Evolutionary conservation across 2,113 vertebrate species (phyloP).

Genomic region (Cyanoliseus patagonus): DNA sequence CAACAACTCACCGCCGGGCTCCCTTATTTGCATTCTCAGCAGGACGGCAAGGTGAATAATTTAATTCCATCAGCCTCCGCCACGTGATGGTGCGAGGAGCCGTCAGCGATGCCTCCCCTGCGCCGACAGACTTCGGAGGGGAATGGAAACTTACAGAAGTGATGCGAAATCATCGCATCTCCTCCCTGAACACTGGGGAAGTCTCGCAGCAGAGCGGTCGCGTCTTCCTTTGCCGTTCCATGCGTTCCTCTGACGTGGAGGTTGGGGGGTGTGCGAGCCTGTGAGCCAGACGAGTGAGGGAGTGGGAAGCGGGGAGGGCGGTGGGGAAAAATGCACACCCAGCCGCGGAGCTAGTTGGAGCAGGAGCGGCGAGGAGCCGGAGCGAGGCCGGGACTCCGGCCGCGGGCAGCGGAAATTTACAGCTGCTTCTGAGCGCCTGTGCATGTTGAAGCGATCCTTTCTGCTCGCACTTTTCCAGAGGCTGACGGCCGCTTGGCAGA

Average conservation of each 20-base stretch:
- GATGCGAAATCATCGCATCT: background rate
- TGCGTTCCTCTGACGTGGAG: slow-evolving; percentile 80
- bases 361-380: slow-evolving; percentile 55
- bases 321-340: background rate
- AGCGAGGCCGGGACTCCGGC: slow-evolving; percentile 55
- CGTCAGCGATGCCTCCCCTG: background rate
- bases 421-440: slow-evolving; percentile 57
- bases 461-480: slow-evolving; percentile 59
- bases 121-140: background rate
- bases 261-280: slow-evolving; percentile 44
- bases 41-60: slow-evolving; percentile 53
- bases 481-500: slow-evolving; percentile 37
- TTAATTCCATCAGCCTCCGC: slow-evolving; percentile 30
- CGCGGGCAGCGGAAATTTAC: slow-evolving; percentile 77
- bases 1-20: background rate
- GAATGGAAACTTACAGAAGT: slow-evolving; percentile 54
- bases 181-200: slow-evolving; percentile 51
- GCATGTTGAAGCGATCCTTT: slow-evolving; percentile 53
- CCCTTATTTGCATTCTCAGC: slow-evolving; percentile 56
- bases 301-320: slow-evolving; percentile 32
- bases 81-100: slow-evolving; percentile 19
- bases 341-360: slow-evolving; percentile 65
- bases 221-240: slow-evolving; percentile 73
- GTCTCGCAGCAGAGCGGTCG: slow-evolving; percentile 30
- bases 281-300: slow-evolving; percentile 22